Base-by-base conservation (phyloP, 2,113 vertebrate species). In the Heptranchias perlo region DNA sequence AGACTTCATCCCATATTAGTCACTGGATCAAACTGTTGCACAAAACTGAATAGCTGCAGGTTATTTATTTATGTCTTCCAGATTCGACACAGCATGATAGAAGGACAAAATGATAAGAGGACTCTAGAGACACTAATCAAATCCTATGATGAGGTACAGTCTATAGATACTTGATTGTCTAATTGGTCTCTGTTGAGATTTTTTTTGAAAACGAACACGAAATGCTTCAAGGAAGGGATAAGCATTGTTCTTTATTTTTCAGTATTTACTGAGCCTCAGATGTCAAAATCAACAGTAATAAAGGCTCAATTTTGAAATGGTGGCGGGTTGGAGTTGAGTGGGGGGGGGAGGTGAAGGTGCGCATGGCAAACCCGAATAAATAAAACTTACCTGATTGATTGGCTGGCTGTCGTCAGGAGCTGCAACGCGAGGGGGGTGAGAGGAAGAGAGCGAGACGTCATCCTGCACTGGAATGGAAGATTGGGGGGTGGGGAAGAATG, bases 31-130 rank as follows among this genome's bases (percentile, higher is more conserved):
- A 82, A 67, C 49, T 52, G 10, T 47, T 78, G 78, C 39, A 96
- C 49, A n/a, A 58, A 58, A 49, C 49, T 65, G 64, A 28, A 67
- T 4, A 69, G 28, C 6, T 65, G 64, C 61, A 52, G 52, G n/a
- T 62, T 47, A 2, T 61, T 96, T 54, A n/a, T 62, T 28, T 87
- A 18, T 95, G 49, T 65, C 93, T 82, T 94, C 13, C 96, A 99
- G 99, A 99, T 99, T 97, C 98, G 99, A 96, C 99, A 97, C 97
- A 98, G 98, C 97, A 99, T 99, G 99, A 99, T 99, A 93, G 99
- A 99, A 96, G 98, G 98, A 62, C 98, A 98, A 97, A 99, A 97
- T 69, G 99, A 99, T n/a, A 98, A 99, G 96, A 98, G 97, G 96
- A 99, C 98, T n/a, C 99, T 99, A 97, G 96, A 98, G 96, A 99